Percentiles rank a stretch among this genome's conserved stretches.
Conservation (phyloP, 1,140 invertebrate species). For the Euglossa dilemma region DNA sequence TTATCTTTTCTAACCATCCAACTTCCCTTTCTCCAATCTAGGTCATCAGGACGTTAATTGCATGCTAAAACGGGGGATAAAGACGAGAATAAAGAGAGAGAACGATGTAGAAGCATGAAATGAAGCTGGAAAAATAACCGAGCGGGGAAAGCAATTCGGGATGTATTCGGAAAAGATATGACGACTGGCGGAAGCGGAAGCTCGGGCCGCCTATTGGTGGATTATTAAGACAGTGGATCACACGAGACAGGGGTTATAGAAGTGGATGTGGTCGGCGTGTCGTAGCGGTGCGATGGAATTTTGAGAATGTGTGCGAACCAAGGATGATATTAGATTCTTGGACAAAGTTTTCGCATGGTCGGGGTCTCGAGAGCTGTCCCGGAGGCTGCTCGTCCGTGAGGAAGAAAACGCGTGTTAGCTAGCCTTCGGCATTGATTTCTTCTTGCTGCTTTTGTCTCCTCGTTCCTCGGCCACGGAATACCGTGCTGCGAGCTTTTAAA, state of each 20-base stretch:
- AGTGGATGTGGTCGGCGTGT: constrained; percentile 62
- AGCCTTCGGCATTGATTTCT: constrained; percentile 69
- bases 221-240: constrained; percentile 47
- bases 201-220: background rate
- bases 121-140: background rate
- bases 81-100: no score
- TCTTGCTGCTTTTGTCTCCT: constrained; percentile 43
- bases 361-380: constrained; percentile 68
- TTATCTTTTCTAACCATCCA: no score
- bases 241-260: constrained; percentile 26
- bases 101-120: no score
- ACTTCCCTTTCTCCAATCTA: no score
- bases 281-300: constrained; percentile 68
- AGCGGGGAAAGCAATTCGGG: background rate
- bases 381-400: constrained; percentile 59
- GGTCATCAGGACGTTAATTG: no score
- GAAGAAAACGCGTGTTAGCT: constrained; percentile 63
- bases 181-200: background rate
- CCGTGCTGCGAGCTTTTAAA: constrained; percentile 41
- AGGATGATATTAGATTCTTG: constrained; percentile 82
- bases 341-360: constrained; percentile 80
- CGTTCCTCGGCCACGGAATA: constrained; percentile 36
- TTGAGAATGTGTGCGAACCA: constrained; percentile 79
- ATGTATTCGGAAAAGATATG: background rate
- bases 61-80: no score